Percentiles rank a stretch among this genome's conserved stretches.
These are phyloP conservation scores for Prorops nasuta DNA, from an alignment of 1,140 invertebrate genomes.

Conservation along the genomic window DNA sequence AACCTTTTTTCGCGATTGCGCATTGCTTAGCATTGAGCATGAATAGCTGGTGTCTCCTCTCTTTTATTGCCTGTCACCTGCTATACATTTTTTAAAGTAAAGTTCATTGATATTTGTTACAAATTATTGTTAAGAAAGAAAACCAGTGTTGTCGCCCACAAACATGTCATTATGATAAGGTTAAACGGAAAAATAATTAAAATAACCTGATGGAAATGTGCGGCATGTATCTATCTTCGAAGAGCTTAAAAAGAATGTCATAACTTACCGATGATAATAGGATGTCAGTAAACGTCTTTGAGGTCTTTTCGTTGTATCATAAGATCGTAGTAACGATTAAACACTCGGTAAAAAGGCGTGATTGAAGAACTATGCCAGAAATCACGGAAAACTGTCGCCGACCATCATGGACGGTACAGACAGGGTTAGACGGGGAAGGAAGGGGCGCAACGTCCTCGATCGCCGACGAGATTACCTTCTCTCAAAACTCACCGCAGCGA, in stretches of 20 bases:
- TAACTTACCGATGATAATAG: conserved; percentile 29
- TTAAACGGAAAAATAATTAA: background rate
- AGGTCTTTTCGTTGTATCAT: conserved; percentile 1
- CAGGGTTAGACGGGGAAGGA: too few species aligned
- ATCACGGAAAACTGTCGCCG: conserved; percentile 25
- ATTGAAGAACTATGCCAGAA: conserved; percentile 27
- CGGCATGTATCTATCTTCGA: background rate
- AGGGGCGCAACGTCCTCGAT: too few species aligned
- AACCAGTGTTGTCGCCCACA: background rate
- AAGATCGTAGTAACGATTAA: conserved; percentile 13
- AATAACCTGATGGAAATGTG: background rate
- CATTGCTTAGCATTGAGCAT: conserved; percentile 10
- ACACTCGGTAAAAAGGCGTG: conserved; percentile 21
- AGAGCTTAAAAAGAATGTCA: conserved; percentile 19
- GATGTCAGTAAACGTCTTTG: conserved; percentile 23
- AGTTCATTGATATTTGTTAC: background rate
- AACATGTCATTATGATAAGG: background rate
- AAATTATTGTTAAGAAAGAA: too few species aligned
- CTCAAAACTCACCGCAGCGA: too few species aligned
- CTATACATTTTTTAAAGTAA: background rate
- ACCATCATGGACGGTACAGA: conserved; percentile 25
- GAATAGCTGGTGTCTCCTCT: conserved; percentile 17
- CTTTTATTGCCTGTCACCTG: too few species aligned
- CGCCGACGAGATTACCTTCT: too few species aligned
- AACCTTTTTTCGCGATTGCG: conserved; percentile 29